Percentiles rank a stretch among this genome's conserved stretches.
Evolutionary conservation across 1,140 invertebrate genomes (phyloP).

Genomic region (Drosophila arawakana): DNA sequence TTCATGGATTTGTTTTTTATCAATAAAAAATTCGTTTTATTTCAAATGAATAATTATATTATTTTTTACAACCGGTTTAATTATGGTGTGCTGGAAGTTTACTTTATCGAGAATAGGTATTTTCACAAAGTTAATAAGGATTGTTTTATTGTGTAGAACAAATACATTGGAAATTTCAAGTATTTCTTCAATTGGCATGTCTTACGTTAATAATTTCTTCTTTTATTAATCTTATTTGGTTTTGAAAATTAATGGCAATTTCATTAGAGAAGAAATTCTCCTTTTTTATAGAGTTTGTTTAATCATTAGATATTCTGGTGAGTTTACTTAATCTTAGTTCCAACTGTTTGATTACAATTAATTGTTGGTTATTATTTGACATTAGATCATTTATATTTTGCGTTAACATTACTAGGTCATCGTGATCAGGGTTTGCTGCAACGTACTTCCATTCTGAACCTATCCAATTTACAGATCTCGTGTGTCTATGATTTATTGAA

Average conservation of each 20-base stretch:
- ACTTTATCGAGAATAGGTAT: not conserved
- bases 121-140: not conserved
- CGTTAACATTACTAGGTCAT: not conserved
- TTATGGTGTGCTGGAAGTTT: too few relatives aligned
- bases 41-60: too few relatives aligned
- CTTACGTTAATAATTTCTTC: slow-evolving; percentile 9
- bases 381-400: not conserved
- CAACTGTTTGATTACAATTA: not conserved
- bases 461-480: not conserved
- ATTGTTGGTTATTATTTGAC: not conserved
- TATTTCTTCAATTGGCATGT: slow-evolving; percentile 2
- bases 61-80: too few relatives aligned
- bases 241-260: slow-evolving; percentile 7
- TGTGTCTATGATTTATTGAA: too few relatives aligned
- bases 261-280: not conserved
- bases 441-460: not conserved
- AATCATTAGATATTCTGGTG: not conserved
- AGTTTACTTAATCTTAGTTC: slow-evolving; percentile 1
- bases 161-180: not conserved
- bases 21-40: too few relatives aligned
- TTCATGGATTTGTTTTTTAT: too few relatives aligned
- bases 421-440: not conserved
- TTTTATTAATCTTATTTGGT: slow-evolving; percentile 4
- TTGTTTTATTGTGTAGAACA: slow-evolving; percentile 1
- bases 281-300: not conserved